Base-by-base conservation (phyloP, 2,113 vertebrate species). In the Dipodomys stephensi region DNA sequence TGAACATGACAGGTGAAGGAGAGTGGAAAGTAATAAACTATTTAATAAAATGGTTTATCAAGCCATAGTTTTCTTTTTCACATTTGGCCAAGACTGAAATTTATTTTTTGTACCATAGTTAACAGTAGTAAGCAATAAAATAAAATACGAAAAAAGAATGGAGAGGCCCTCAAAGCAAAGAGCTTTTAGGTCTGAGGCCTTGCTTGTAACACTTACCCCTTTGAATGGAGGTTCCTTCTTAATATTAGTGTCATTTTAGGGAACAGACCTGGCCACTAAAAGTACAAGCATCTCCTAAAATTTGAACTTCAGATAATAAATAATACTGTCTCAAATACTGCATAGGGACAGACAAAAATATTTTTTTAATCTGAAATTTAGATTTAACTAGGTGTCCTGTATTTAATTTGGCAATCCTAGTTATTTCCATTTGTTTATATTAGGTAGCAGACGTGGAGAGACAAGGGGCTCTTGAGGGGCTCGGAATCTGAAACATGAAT, bases 181-280 rank as follows among this genome's bases (percentile, higher is more conserved):
- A 30, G 49, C 57, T 28, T 3, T 53, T 18, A 0, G 6, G 5
- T 32, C 44, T 49, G 19, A 13, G 30, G 20, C 30, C 11, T 60
- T 35, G 3, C 78, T 39, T 80, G 18, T 0, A 18, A 19, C 18
- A 10, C 7, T 32, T 4, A 2, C 22, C 57, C 20, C 16, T 73
- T n/a, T 23, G 30, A 23, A 64, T 69, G 83, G 67, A 35, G 15
- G 13, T 62, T 89, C 84, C 91, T 92, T 76, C 62, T 74, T 87
- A 89, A 67, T 87, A 65, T 71, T 53, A 67, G 2, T 84, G 19
- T 60, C 39, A 23, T 64, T 90, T 84, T 60, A 77, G 49, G 22
- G 5, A 23, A 71, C 9, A 83, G 30, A 71, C 68, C 89, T 94
- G 85, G 68, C 62, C 91, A 80, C 57, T 87, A 83, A 91, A 94